These are phyloP conservation scores for Sycophila sp. DNA, from an alignment of 1,140 invertebrate genomes.

Conservation along the genomic window DNA sequence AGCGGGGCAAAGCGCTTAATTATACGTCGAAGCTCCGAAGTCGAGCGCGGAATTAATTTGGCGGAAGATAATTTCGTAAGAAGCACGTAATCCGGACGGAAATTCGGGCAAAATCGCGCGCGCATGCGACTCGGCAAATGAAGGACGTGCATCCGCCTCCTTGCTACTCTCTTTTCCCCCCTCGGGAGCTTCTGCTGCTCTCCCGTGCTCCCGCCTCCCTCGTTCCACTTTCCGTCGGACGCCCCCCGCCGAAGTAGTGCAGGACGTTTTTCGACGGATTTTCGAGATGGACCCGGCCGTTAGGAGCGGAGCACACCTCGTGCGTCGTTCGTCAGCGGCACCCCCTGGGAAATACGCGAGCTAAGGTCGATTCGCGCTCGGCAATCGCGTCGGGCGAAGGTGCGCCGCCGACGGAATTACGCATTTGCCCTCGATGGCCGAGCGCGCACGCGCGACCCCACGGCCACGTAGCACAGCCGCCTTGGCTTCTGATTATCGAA, in stretches of 20 bases:
- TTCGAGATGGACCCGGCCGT: conserved; percentile 48
- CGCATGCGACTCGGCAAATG: conserved; percentile 38
- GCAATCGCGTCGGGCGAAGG: conserved; percentile 32
- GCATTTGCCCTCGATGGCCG: not conserved
- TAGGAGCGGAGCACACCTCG: not conserved
- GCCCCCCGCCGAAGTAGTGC: not conserved
- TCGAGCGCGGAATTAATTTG: conserved; percentile 23
- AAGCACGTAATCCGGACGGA: conserved; percentile 32
- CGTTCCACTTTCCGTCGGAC: not conserved
- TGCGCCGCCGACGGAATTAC: conserved; percentile 27
- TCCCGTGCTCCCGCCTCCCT: not conserved
- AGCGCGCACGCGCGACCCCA: not conserved
- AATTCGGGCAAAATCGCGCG: conserved; percentile 17
- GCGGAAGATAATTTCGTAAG: conserved; percentile 29
- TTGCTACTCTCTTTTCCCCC: conserved; percentile 3
- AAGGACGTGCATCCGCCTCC: conserved; percentile 42
- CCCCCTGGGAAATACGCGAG: conserved; percentile 57
- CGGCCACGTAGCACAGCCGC: conserved; percentile 15
- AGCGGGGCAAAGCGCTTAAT: conserved; percentile 17
- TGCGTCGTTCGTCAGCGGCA: too few species aligned
- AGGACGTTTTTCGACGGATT: conserved; percentile 41
- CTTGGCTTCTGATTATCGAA: conserved; percentile 22
- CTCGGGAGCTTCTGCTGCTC: not conserved
- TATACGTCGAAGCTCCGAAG: not conserved
- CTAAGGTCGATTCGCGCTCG: conserved; percentile 36